phyloP scores from a whole-genome alignment of 2,113 vertebrate species.

The Ariopsis seemanni region DNA sequence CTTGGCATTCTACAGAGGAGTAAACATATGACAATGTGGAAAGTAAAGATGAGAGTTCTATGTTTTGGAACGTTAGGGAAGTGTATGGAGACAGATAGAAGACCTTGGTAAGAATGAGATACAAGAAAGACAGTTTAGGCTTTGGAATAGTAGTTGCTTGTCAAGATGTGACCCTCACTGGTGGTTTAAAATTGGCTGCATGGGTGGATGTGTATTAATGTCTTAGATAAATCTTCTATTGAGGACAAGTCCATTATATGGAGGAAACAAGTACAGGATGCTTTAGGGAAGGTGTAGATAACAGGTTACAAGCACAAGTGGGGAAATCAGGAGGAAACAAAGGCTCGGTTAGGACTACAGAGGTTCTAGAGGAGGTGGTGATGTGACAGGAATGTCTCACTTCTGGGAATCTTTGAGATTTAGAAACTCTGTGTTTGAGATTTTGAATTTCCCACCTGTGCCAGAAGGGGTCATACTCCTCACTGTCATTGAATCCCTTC shows the following conservation, averaged over 20 bases:
- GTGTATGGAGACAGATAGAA: not conserved
- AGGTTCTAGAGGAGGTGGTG: not conserved
- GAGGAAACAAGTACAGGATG: not conserved
- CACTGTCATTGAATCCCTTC: conserved; percentile 65
- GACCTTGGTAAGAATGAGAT: not conserved
- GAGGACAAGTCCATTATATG: not conserved
- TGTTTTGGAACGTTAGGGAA: not conserved
- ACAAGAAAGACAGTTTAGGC: not conserved
- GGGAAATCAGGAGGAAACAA: conserved; percentile 2
- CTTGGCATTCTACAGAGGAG: conserved; percentile 31
- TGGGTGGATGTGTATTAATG: not conserved
- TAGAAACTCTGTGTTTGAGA: conserved; percentile 13
- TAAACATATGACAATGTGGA: conserved; percentile 40
- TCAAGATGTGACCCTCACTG: not conserved
- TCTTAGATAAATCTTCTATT: not conserved
- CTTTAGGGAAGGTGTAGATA: not conserved
- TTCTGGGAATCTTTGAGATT: conserved; percentile 6
- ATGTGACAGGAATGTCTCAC: not conserved
- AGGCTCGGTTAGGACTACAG: not conserved
- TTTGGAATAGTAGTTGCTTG: not conserved
- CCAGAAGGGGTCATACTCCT: conserved; percentile 92
- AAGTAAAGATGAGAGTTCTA: not conserved
- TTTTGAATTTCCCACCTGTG: conserved; percentile 81
- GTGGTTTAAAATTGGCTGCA: not conserved
- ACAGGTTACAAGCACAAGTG: not conserved